phyloP scores from a whole-genome alignment of 1,140 invertebrate species.

The Lithobius niger region DNA sequence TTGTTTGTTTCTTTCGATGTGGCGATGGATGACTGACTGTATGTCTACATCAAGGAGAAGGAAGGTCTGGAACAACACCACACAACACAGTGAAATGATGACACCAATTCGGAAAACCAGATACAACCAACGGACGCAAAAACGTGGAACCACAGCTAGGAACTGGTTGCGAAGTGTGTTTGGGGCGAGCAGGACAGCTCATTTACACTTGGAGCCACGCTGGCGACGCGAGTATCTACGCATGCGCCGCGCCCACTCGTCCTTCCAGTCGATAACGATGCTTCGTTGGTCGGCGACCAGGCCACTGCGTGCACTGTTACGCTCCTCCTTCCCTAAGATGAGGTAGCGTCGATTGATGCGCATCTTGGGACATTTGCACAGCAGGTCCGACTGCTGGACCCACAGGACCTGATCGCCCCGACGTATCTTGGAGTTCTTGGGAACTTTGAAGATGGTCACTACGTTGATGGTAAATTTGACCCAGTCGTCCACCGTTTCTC shows the following conservation, averaged over 20 bases:
- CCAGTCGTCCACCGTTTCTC: constrained; percentile 58
- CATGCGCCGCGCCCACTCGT: constrained; percentile 85
- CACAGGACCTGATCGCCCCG: constrained; percentile 56
- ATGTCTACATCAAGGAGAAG: too few relatives aligned
- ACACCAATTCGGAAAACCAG: too few relatives aligned
- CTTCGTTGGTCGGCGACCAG: constrained; percentile 69
- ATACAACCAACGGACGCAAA: too few relatives aligned
- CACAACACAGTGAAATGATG: too few relatives aligned
- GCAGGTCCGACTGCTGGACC: constrained; percentile 65
- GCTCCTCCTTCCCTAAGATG: constrained; percentile 58
- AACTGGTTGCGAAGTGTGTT: too few relatives aligned
- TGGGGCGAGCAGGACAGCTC: too few relatives aligned
- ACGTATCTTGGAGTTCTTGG: constrained; percentile 31
- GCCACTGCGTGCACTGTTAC: constrained; percentile 40
- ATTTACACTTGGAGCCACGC: constrained; percentile 22
- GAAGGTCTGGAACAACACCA: too few relatives aligned
- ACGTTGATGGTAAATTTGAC: constrained; percentile 72
- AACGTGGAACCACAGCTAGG: too few relatives aligned
- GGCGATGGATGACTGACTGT: too few relatives aligned
- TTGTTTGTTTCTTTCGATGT: too few relatives aligned
- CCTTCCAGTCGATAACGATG: constrained; percentile 81
- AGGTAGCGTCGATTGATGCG: constrained; percentile 75
- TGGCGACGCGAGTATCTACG: constrained; percentile 45
- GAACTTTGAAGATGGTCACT: constrained; percentile 71
- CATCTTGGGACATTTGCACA: constrained; percentile 91